Conservation (phyloP, 2,797 vertebrate species). For the Catostomus latipinnis region DNA sequence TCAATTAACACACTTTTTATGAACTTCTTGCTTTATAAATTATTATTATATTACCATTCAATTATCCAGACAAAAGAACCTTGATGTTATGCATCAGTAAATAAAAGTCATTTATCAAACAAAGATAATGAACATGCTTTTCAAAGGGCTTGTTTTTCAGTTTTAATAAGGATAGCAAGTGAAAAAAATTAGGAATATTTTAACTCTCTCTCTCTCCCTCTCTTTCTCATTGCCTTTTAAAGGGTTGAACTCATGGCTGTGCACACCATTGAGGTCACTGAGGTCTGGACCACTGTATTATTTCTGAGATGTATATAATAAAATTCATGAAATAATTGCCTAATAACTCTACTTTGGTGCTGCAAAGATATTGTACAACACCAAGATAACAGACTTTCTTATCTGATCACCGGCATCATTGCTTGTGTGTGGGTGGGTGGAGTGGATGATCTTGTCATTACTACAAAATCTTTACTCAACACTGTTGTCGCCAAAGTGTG, state of each 20-base stretch:
- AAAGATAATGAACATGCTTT: conserved; percentile 24
- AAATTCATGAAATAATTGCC: too few species aligned
- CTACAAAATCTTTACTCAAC: too few species aligned
- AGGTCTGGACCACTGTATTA: too few species aligned
- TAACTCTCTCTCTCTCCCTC: neutral
- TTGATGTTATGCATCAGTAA: conserved; percentile 43
- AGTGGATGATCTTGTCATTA: too few species aligned
- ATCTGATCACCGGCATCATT: too few species aligned
- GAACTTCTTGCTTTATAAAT: conserved; percentile 34
- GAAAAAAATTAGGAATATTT: conserved; percentile 31
- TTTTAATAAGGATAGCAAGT: conserved; percentile 24
- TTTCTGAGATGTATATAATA: too few species aligned
- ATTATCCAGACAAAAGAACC: conserved; percentile 39
- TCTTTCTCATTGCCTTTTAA: conserved; percentile 34
- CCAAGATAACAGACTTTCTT: too few species aligned
- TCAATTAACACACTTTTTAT: neutral
- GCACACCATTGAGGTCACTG: too few species aligned
- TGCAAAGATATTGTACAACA: too few species aligned
- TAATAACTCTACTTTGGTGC: too few species aligned
- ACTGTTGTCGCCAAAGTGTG: too few species aligned
- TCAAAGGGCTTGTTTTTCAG: conserved; percentile 7
- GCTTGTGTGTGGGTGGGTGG: too few species aligned
- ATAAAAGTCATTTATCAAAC: conserved; percentile 47
- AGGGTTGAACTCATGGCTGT: conserved; percentile 12
- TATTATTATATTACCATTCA: conserved; percentile 32